Percentiles rank a stretch among this genome's conserved stretches.
Evolutionary conservation across 1,140 invertebrate species (phyloP).

Genomic region (Pseudomyrmex cubaensis): DNA sequence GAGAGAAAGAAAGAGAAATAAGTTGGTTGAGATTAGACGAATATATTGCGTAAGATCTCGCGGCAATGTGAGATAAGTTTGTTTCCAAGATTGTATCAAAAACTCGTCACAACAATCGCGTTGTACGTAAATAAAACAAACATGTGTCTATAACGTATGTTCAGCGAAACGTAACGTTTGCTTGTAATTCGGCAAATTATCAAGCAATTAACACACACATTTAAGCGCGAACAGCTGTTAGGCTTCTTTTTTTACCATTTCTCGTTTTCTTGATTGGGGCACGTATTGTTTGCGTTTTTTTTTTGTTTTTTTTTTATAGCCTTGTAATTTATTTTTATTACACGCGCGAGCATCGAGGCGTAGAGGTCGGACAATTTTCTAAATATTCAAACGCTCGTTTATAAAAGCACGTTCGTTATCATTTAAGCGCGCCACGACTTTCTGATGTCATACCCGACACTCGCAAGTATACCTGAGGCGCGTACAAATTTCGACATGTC

Average conservation of each 20-base stretch:
- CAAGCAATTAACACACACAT: background rate
- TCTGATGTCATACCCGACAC: background rate
- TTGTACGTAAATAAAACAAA: too few species aligned
- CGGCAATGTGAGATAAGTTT: too few species aligned
- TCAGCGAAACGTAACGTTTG: too few species aligned
- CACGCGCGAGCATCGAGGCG: background rate
- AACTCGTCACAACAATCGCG: too few species aligned
- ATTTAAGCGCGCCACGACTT: background rate
- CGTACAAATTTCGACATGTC: background rate
- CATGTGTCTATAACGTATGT: too few species aligned
- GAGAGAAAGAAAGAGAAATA: too few species aligned
- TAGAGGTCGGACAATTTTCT: slow-evolving; percentile 39
- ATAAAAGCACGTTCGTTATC: slow-evolving; percentile 22
- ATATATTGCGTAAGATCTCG: too few species aligned
- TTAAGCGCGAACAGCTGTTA: too few species aligned
- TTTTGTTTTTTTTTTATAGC: background rate
- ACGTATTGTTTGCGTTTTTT: background rate
- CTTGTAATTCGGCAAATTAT: background rate
- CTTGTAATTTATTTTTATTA: slow-evolving; percentile 39
- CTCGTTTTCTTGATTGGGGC: background rate
- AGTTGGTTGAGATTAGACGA: too few species aligned
- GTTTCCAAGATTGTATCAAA: too few species aligned
- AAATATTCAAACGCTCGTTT: slow-evolving; percentile 31
- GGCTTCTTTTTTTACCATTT: background rate
- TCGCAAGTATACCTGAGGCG: background rate